phyloP scores from a whole-genome alignment of 2,113 vertebrate genomes.

The Falco punctatus region DNA sequence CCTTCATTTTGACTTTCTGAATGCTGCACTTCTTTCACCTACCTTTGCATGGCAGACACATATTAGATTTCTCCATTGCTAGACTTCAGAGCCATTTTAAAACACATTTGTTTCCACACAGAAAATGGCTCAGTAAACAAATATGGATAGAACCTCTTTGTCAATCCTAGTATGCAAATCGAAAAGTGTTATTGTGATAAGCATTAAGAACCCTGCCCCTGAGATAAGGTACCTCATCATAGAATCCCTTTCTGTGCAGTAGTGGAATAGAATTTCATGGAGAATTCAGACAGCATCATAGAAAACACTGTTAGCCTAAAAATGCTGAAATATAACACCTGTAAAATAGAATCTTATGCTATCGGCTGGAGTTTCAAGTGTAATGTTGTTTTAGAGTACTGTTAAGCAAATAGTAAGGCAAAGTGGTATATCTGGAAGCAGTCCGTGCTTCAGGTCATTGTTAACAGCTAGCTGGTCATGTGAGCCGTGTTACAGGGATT shows the following conservation, averaged over 20 bases:
- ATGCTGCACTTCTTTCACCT: not conserved
- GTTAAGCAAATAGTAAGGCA: not conserved
- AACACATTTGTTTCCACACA: not conserved
- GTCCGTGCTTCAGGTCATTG: not conserved
- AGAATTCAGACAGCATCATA: not conserved
- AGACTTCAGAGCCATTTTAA: constrained; percentile 15
- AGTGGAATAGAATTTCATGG: not conserved
- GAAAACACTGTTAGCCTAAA: not conserved
- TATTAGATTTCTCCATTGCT: not conserved
- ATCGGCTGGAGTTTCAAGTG: not conserved
- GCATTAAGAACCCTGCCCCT: not conserved
- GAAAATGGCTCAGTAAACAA: constrained; percentile 41
- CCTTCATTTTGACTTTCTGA: not conserved
- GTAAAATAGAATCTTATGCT: not conserved
- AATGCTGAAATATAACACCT: not conserved
- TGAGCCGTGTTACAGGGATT: not conserved
- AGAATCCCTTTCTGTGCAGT: not conserved
- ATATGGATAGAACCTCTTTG: constrained; percentile 31
- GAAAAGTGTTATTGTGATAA: constrained; percentile 22
- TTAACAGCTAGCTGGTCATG: not conserved
- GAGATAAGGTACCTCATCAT: constrained; percentile 10
- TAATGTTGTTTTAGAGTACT: not conserved
- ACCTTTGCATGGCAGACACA: not conserved
- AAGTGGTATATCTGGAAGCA: not conserved
- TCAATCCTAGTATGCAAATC: constrained; percentile 45